Base-by-base conservation (phyloP, 2,797 vertebrate species). In the Emydoidea blandingii region DNA sequence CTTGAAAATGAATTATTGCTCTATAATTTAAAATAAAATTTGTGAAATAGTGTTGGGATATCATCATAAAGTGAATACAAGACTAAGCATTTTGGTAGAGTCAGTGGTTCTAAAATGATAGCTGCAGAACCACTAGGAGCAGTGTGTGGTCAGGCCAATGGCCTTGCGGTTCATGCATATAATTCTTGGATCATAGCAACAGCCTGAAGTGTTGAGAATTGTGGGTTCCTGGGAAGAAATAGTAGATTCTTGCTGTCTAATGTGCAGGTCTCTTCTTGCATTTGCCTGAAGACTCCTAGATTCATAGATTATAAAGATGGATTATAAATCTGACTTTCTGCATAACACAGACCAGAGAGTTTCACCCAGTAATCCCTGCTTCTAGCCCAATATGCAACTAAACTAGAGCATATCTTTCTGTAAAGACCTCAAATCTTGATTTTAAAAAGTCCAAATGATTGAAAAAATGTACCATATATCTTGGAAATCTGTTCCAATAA, bases 391-490 rank as follows among this genome's bases (percentile, higher is more conserved):
- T 81, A 74, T 41, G n/a, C 79, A 76, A 86, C 92, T 89, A 84
- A 56, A 76, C 74, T 89, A 89, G 27, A 91, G 56, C 56, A 84
- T 47, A 52, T 87, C 53, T 95, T 78, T 89, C 89, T 92, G 29
- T 82, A 68, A 90, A 49, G 23, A 47, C 72, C 27, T 29, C 93
- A 79, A 37, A 91, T 8, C 76, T 85, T 92, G 88, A 82, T 91
- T 94, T 91, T 21, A 72, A 93, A 85, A 52, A 87, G 34, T 92
- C 29, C 74, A 81, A 84, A 59, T 94, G 49, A 57, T 91, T 50
- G 50, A 91, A 96, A 94, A 82, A 96, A 89, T 93, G 89, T 86
- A 59, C 52, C 15, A 34, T 49, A 94, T 87, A 65, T 8, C 8
- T 92, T 83, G 44, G n/a, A 94, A 96, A 74, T 74, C 44, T 78